These are phyloP conservation scores for Lysandra coridon DNA, from an alignment of 2,888 invertebrate species.

Conservation along the genomic window DNA sequence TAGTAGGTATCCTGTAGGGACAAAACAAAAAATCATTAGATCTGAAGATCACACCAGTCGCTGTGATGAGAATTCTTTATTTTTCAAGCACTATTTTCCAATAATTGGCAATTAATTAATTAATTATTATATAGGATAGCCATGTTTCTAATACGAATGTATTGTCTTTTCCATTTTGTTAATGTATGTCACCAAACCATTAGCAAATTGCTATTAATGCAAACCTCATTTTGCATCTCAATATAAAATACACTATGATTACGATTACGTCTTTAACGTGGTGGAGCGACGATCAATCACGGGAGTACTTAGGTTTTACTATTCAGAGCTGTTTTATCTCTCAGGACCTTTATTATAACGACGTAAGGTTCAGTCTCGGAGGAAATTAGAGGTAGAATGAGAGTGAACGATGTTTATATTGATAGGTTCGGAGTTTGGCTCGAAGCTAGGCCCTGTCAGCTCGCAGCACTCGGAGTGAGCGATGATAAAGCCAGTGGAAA, in stretches of 20 bases:
- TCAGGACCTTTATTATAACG: neutral
- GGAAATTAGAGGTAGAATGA: neutral
- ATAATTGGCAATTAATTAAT: too few species aligned
- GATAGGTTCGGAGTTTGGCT: slow-evolving; percentile 35
- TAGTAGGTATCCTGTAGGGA: neutral
- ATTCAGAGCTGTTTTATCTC: neutral
- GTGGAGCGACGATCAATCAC: slow-evolving; percentile 59
- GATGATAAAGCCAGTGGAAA: slow-evolving; percentile 25
- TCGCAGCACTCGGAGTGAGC: slow-evolving; percentile 30
- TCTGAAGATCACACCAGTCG: too few species aligned
- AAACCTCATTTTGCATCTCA: neutral
- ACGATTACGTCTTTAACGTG: slow-evolving; percentile 36
- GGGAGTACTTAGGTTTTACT: slow-evolving; percentile 42
- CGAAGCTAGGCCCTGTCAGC: slow-evolving; percentile 32
- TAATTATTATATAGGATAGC: too few species aligned
- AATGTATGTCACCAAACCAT: neutral
- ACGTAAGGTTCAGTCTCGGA: neutral
- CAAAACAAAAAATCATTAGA: neutral
- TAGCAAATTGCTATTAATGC: too few species aligned
- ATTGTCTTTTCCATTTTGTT: too few species aligned
- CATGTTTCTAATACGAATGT: too few species aligned
- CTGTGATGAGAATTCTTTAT: too few species aligned
- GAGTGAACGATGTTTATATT: slow-evolving; percentile 33
- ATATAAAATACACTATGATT: neutral
- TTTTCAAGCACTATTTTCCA: too few species aligned